Percentiles rank a stretch among this genome's conserved stretches.
Conservation (phyloP, 2,113 vertebrate species). For the Siphamia tubifer region DNA sequence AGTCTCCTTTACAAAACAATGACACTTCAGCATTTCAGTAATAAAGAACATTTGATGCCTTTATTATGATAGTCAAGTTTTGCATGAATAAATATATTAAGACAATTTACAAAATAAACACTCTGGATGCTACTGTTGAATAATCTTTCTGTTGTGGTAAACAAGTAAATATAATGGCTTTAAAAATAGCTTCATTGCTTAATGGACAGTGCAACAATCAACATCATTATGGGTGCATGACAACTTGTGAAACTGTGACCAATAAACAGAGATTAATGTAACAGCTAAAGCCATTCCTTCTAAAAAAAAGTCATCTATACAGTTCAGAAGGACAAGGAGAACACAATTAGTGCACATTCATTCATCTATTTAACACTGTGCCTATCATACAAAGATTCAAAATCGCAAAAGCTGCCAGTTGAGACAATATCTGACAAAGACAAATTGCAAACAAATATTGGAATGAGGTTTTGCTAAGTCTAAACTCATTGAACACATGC, state of each 20-base stretch:
- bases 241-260: neutral
- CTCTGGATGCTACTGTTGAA: neutral
- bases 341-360: neutral
- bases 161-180: neutral
- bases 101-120: conserved; percentile 25
- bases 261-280: too few species aligned
- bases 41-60: conserved; percentile 25
- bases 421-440: neutral
- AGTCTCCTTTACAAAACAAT: neutral
- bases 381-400: neutral
- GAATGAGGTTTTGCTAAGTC: neutral
- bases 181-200: conserved; percentile 34
- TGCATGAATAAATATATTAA: conserved; percentile 17
- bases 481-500: neutral
- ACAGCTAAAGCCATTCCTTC: neutral
- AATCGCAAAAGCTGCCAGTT: neutral
- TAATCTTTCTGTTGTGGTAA: neutral
- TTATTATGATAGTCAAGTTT: conserved; percentile 37
- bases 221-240: neutral
- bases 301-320: neutral
- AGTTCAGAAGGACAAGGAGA: neutral
- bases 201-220: neutral
- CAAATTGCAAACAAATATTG: neutral
- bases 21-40: neutral
- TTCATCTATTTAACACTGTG: neutral